These are phyloP conservation scores for Leptinotarsa haldemani DNA, from an alignment of 2,888 invertebrate species.

Conservation along the genomic window DNA sequence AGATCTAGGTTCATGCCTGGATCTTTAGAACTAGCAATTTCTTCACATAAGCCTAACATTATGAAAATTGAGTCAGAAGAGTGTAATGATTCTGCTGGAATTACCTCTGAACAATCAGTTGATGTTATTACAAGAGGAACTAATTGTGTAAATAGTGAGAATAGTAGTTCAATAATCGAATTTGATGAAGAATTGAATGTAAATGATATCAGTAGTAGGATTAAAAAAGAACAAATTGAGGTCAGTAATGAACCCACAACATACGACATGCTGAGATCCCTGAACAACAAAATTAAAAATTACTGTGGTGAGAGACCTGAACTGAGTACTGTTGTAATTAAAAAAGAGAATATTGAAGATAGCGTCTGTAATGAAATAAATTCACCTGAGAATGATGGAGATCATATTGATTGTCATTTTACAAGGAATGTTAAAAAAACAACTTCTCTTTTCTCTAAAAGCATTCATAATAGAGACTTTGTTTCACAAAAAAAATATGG, in stretches of 20 bases:
- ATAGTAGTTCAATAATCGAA: background rate
- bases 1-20: slow-evolving; percentile 21
- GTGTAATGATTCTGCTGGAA: background rate
- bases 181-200: background rate
- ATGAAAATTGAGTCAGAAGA: background rate
- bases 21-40: slow-evolving; percentile 17
- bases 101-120: background rate
- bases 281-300: slow-evolving; percentile 1
- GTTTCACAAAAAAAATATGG: background rate
- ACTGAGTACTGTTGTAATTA: background rate
- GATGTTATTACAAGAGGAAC: background rate
- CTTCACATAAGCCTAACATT: slow-evolving; percentile 12
- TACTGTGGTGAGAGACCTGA: background rate
- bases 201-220: background rate
- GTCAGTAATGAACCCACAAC: background rate
- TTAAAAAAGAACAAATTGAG: slow-evolving; percentile 1
- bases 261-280: slow-evolving; percentile 6
- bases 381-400: background rate
- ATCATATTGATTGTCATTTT: background rate
- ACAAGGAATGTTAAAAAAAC: background rate
- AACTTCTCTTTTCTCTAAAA: background rate
- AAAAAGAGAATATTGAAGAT: background rate
- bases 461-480: background rate
- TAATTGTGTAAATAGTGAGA: background rate
- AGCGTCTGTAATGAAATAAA: too few relatives aligned